phyloP scores from a whole-genome alignment of 2,888 invertebrate species.

The Timema podura region DNA sequence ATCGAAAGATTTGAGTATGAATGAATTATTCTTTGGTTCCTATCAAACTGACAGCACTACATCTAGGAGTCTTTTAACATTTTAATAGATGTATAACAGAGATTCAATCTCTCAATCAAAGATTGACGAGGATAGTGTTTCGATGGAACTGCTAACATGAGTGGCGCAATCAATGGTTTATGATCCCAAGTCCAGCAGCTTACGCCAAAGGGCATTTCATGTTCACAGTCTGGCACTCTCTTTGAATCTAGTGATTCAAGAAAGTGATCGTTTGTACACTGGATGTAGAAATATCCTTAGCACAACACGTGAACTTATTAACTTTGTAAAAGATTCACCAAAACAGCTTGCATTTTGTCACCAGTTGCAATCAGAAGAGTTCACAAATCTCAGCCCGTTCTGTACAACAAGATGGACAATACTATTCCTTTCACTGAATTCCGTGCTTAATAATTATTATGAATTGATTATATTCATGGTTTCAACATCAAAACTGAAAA shows the following conservation, averaged over 20 bases:
- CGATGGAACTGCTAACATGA: background rate
- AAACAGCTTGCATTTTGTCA: too few species aligned
- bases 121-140: background rate
- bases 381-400: too few species aligned
- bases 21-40: background rate
- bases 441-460: background rate
- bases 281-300: background rate
- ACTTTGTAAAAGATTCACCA: background rate
- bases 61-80: background rate
- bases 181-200: background rate
- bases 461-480: background rate
- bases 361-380: too few species aligned
- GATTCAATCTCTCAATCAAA: background rate
- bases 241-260: background rate
- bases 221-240: background rate
- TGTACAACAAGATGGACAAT: too few species aligned
- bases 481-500: background rate
- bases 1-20: background rate
- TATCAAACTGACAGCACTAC: background rate
- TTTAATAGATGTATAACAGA: background rate
- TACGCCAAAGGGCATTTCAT: background rate
- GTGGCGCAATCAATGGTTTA: background rate
- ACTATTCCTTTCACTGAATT: too few species aligned
- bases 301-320: background rate
- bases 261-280: background rate